A percentile compares a stretch with the other conserved stretches of the same genome.
Conservation (phyloP, 2,113 vertebrate species). For the Probosciger aterrimus region DNA sequence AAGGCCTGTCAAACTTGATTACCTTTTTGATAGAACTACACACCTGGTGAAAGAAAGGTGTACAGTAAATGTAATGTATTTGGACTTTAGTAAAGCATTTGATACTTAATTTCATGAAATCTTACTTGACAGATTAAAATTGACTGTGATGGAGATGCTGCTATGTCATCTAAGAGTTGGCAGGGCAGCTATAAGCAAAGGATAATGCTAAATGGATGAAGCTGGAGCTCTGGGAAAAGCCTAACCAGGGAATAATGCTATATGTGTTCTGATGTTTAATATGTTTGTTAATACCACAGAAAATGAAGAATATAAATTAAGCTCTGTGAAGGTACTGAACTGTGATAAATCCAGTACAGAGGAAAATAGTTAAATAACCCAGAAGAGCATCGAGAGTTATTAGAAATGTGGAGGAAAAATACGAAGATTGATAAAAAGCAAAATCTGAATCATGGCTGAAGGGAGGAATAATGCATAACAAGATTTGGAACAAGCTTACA, state of each 20-base stretch:
- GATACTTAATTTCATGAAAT: background rate
- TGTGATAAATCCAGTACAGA: background rate
- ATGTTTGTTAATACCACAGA: slow-evolving; percentile 13
- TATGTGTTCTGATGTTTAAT: background rate
- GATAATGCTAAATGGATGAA: background rate
- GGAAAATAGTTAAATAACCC: background rate
- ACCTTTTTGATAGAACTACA: background rate
- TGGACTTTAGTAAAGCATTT: background rate
- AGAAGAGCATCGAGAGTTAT: background rate
- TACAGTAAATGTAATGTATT: background rate
- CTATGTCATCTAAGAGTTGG: background rate
- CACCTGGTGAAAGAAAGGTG: background rate
- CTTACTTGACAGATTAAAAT: slow-evolving; percentile 15
- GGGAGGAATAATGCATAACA: background rate
- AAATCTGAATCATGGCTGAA: background rate
- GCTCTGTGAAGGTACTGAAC: background rate
- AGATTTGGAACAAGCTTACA: background rate
- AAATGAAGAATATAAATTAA: background rate
- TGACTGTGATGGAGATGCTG: background rate
- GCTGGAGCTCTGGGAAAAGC: background rate
- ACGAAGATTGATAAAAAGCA: background rate
- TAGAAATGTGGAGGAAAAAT: background rate
- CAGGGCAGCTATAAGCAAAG: background rate
- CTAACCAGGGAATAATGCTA: background rate
- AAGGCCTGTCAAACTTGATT: background rate